Conservation (phyloP, 2,888 invertebrate species). For the Erebia palarica region DNA sequence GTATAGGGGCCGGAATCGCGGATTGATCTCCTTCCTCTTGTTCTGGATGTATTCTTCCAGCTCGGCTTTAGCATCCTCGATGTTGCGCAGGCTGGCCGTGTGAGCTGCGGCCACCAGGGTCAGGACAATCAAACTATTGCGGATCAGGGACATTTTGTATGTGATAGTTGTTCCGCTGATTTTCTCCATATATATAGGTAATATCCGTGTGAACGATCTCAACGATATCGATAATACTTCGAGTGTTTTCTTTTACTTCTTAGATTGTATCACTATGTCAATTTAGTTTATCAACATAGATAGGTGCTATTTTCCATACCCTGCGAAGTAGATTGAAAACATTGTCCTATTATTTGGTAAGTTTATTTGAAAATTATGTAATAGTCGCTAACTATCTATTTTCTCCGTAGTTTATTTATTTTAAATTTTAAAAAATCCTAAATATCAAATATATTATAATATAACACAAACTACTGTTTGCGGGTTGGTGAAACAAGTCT, state of each 20-base stretch:
- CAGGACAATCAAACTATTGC: conserved; percentile 40
- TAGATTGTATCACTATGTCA: not conserved
- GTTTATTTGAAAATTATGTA: too few relatives aligned
- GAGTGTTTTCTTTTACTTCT: conserved; percentile 34
- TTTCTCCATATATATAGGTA: conserved; percentile 29
- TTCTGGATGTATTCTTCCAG: conserved; percentile 64
- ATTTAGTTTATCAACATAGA: too few relatives aligned
- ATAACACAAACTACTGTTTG: not conserved
- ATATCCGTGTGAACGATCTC: not conserved
- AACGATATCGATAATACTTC: conserved; percentile 27
- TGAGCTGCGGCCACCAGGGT: conserved; percentile 46
- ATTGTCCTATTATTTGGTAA: too few relatives aligned
- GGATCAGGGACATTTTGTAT: conserved; percentile 38
- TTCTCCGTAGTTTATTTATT: too few relatives aligned
- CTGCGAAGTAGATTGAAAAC: too few relatives aligned
- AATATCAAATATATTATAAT: not conserved
- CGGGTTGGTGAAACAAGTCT: not conserved
- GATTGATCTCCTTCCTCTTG: conserved; percentile 60
- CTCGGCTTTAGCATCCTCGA: conserved; percentile 46
- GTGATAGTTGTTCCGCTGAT: conserved; percentile 4
- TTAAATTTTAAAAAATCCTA: too few relatives aligned
- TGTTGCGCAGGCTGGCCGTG: conserved; percentile 45
- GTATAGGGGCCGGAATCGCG: conserved; percentile 64
- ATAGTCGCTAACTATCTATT: too few relatives aligned
- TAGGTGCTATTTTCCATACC: too few relatives aligned